phyloP scores from a whole-genome alignment of 1,140 invertebrate species.

The Heliothis virescens region DNA sequence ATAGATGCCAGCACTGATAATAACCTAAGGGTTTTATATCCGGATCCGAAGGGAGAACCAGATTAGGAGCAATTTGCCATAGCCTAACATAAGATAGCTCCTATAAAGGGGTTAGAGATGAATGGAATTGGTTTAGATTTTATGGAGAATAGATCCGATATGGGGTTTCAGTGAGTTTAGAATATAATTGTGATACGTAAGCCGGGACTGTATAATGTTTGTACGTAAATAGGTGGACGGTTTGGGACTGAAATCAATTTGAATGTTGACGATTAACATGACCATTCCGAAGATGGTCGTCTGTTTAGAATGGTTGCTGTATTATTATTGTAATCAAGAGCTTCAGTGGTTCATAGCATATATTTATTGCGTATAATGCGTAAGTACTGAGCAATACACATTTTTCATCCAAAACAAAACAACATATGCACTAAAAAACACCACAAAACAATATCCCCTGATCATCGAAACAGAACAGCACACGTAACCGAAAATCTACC shows the following conservation, averaged over 20 bases:
- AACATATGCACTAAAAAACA: neutral
- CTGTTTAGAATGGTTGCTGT: neutral
- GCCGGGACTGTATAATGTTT: neutral
- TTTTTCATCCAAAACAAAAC: neutral
- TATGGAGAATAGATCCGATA: slow-evolving; percentile 40
- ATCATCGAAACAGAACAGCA: slow-evolving; percentile 53
- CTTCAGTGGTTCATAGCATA: no score
- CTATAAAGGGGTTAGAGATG: slow-evolving; percentile 45
- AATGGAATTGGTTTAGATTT: slow-evolving; percentile 41
- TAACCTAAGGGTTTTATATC: slow-evolving; percentile 74
- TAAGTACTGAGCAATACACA: neutral
- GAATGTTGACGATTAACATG: neutral
- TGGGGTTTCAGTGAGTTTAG: slow-evolving; percentile 25
- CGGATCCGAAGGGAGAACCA: slow-evolving; percentile 65
- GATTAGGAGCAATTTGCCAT: slow-evolving; percentile 77
- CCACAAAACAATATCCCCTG: slow-evolving; percentile 39
- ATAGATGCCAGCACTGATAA: slow-evolving; percentile 72
- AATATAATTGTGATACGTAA: slow-evolving; percentile 31
- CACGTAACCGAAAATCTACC: slow-evolving; percentile 53
- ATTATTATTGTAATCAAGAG: no score
- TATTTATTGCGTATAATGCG: no score
- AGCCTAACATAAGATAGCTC: slow-evolving; percentile 69
- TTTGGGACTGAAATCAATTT: neutral
- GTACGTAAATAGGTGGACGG: neutral
- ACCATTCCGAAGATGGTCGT: neutral